phyloP scores from a whole-genome alignment of 2,113 vertebrate species.

The Heteronetta atricapilla region DNA sequence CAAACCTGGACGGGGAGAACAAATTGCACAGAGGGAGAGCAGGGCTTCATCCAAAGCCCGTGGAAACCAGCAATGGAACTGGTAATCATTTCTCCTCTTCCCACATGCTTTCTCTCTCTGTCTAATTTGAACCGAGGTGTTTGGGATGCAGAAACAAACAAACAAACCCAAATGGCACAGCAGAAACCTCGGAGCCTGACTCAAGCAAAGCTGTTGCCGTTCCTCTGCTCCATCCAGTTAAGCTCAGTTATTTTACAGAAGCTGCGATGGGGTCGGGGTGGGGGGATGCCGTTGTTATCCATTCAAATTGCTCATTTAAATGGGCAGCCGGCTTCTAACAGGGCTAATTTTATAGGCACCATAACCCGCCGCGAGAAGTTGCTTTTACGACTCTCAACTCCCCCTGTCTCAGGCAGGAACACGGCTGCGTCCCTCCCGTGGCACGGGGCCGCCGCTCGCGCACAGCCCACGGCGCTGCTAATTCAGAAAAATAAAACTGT shows the following conservation, averaged over 20 bases:
- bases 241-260: not conserved
- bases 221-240: not conserved
- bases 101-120: not conserved
- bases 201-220: rapidly evolving
- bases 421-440: not conserved
- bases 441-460: not conserved
- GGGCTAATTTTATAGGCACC: constrained; percentile 50
- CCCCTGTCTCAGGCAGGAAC: not conserved
- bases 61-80: rapidly evolving
- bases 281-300: not conserved
- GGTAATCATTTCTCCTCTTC: not conserved
- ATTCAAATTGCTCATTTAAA: not conserved
- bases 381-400: constrained; percentile 26
- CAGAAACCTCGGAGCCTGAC: not conserved
- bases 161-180: not conserved
- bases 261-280: not conserved
- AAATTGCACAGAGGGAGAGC: not conserved
- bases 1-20: not conserved
- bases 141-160: not conserved
- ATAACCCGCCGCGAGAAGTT: not conserved
- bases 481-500: constrained; percentile 54
- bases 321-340: not conserved
- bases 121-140: not conserved
- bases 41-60: not conserved
- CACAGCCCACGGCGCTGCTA: not conserved